Base-by-base conservation (phyloP, 2,888 invertebrate species). In the Anthoptus insignis region DNA sequence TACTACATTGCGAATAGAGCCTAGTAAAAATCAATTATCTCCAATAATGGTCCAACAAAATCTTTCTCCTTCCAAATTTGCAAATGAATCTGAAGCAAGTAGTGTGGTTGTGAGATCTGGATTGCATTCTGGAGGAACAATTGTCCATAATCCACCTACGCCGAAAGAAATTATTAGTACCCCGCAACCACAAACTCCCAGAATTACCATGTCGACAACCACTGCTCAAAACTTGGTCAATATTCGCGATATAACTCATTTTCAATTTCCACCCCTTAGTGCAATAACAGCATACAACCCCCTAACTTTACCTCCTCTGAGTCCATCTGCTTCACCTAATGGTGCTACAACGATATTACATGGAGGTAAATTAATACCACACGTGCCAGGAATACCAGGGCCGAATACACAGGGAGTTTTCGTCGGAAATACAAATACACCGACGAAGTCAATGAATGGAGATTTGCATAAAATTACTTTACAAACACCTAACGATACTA, bases 371-470 rank as follows among this genome's bases (percentile, higher is more conserved):
- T 88, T 96, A n/a, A 96, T 98, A 78, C 96, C 97, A 0, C 96
- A 97, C 83, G 97, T 98, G 11, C 97, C 97, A 6, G 98, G 97
- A 13, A 98, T 98, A 86, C 97, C 98, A 0, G 97, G 97, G 9
- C 98, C 97, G 3, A 95, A 95, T 73, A 95, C 95, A 32, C 83
- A 96, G 24, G 87, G 90, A 22, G 80, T 93, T 47, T 94, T 81
- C 72, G 77, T 84, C 54, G 84, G 81, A 61, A 87, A 79, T 74
- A 39, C 78, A 52, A 82, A 75, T 71, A 21, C 75, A 45, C 75
- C 80, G 58, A 47, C 81, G 32, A 89, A 87, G 72, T 79, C 73
- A 66, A 66, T 75, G 58, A 81, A 70, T 56, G 84, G 67, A 66
- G 87, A 88, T 64, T 73, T 67, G 32, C 79, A 73, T 53, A 86